Conservation (phyloP, 1,140 invertebrate species). For the Cydia pomonella region DNA sequence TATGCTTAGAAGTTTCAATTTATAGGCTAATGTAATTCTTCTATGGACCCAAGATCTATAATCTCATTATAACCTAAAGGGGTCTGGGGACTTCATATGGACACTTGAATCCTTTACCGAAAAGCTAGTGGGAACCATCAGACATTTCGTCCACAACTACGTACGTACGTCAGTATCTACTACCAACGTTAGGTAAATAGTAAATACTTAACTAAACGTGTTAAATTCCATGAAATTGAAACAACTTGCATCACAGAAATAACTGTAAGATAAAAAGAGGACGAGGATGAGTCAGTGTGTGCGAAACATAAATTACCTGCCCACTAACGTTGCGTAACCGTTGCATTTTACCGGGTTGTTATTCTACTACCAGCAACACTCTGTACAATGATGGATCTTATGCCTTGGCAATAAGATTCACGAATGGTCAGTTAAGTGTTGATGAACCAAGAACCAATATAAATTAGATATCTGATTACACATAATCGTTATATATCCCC, state of each 20-base stretch:
- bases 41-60: too few species aligned
- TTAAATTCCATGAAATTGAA: slow-evolving; percentile 9
- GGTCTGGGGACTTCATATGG: too few species aligned
- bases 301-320: slow-evolving; percentile 28
- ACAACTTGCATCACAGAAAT: slow-evolving; percentile 16
- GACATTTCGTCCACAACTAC: background rate
- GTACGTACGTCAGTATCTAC: background rate
- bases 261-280: slow-evolving; percentile 26
- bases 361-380: background rate
- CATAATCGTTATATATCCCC: background rate
- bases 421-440: background rate
- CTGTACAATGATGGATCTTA: background rate
- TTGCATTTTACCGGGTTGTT: slow-evolving; percentile 24
- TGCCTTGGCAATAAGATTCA: background rate
- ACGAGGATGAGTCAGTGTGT: slow-evolving; percentile 26
- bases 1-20: too few species aligned
- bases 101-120: background rate
- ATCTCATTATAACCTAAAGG: too few species aligned
- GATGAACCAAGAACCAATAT: background rate
- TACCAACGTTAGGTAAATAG: background rate
- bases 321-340: slow-evolving; percentile 22
- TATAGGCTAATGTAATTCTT: too few species aligned
- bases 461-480: background rate
- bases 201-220: background rate
- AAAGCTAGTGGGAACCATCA: background rate